These are phyloP conservation scores for Macrotus californicus DNA, from an alignment of 2,113 vertebrate species.

Conservation along the genomic window DNA sequence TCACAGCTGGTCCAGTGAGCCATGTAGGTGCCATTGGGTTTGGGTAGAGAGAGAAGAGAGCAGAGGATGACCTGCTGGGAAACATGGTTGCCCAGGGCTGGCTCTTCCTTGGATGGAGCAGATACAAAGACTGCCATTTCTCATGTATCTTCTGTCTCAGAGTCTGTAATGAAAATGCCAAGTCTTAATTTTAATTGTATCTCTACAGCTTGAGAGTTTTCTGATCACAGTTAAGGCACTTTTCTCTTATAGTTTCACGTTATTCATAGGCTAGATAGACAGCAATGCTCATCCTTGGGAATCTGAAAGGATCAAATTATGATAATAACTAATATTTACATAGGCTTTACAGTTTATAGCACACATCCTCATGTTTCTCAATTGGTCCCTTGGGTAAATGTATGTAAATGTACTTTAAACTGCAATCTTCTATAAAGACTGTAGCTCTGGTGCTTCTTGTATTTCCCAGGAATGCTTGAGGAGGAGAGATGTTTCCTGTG, in stretches of 20 bases:
- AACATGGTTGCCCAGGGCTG: background rate
- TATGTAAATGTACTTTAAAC: background rate
- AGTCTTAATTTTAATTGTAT: background rate
- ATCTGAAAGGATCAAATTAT: conserved; percentile 10
- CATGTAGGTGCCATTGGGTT: background rate
- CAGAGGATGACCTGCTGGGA: background rate
- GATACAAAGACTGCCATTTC: background rate
- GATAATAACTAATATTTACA: conserved; percentile 11
- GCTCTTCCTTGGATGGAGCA: background rate
- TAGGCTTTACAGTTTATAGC: background rate
- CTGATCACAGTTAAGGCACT: background rate
- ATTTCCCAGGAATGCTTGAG: background rate
- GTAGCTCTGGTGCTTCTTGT: background rate
- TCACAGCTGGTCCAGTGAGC: background rate
- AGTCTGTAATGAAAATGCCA: background rate
- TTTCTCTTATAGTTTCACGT: background rate
- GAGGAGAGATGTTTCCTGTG: background rate
- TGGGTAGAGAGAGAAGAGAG: background rate
- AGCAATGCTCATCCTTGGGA: background rate
- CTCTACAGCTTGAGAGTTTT: background rate
- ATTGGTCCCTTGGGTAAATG: background rate
- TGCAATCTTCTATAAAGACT: background rate
- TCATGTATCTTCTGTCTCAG: background rate
- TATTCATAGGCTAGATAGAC: background rate
- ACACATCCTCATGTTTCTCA: background rate